Conservation (phyloP, 2,113 vertebrate species). For the Phainopepla nitens region DNA sequence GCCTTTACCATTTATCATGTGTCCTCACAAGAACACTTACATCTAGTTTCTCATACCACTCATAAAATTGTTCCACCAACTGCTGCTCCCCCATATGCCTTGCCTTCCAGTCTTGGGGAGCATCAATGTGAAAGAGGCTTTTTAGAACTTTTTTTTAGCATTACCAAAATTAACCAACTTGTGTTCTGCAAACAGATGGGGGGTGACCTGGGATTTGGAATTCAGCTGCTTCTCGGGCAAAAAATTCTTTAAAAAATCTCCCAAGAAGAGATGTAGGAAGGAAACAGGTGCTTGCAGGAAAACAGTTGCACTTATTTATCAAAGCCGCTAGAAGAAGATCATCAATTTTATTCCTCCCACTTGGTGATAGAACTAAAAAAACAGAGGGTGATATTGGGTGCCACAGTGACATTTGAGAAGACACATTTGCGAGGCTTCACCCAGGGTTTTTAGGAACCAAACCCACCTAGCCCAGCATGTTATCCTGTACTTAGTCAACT, state of each 20-base stretch:
- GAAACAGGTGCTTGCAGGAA: constrained; percentile 25
- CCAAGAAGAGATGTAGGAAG: constrained; percentile 18
- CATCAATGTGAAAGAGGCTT: constrained; percentile 27
- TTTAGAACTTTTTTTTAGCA: constrained; percentile 34
- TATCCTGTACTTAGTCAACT: neutral
- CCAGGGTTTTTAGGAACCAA: neutral
- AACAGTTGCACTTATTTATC: constrained; percentile 30
- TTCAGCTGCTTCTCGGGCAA: constrained; percentile 24
- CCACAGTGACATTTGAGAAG: neutral
- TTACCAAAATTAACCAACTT: constrained; percentile 41
- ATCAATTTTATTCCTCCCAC: constrained; percentile 38
- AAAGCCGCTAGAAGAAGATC: neutral
- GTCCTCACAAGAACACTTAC: constrained; percentile 11
- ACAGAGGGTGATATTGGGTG: neutral
- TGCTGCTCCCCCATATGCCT: constrained; percentile 18
- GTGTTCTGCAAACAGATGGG: constrained; percentile 50
- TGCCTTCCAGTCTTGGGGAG: constrained; percentile 25
- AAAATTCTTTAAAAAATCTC: constrained; percentile 18
- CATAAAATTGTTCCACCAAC: constrained; percentile 20
- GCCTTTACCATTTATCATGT: neutral
- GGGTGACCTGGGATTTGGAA: constrained; percentile 49
- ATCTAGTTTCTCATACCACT: neutral
- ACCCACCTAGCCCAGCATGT: neutral
- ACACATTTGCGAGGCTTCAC: neutral
- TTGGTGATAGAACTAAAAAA: neutral